Evolutionary conservation across 2,888 invertebrate genomes (phyloP).

Genomic region (Melanostoma mellinum): DNA sequence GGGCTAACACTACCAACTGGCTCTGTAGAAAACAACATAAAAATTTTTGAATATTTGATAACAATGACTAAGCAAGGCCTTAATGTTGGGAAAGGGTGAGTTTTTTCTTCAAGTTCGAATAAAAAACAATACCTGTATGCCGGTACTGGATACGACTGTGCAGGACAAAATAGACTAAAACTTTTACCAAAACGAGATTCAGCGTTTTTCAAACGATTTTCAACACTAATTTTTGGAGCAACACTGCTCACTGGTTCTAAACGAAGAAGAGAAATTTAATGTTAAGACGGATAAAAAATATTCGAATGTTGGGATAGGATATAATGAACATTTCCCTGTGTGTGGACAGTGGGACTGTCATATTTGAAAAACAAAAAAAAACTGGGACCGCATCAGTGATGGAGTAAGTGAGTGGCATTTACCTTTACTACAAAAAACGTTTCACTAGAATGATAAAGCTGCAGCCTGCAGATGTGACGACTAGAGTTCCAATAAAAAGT

Average conservation of each 20-base stretch:
- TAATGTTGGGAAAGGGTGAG: constrained; percentile 48
- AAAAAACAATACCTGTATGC: constrained; percentile 83
- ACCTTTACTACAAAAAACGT: no score
- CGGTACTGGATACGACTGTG: constrained; percentile 89
- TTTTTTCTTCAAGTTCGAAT: constrained; percentile 51
- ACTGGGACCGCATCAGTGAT: neutral
- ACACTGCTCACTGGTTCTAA: constrained; percentile 84
- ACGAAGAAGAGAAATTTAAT: constrained; percentile 11
- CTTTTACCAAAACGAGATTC: constrained; percentile 78
- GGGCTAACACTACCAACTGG: constrained; percentile 82
- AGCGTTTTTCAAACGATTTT: constrained; percentile 85
- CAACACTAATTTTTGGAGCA: constrained; percentile 83
- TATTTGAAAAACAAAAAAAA: neutral
- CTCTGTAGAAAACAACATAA: constrained; percentile 77
- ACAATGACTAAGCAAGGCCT: neutral
- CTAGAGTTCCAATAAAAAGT: no score
- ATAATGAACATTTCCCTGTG: neutral
- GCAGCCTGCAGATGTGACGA: no score
- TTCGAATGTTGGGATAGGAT: constrained; percentile 71
- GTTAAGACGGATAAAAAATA: constrained; percentile 29
- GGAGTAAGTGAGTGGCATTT: no score
- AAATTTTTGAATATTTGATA: constrained; percentile 69
- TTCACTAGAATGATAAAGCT: no score
- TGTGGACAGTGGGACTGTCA: neutral
- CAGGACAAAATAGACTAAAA: constrained; percentile 88